Evolutionary conservation across 2,113 vertebrate species (phyloP).

Genomic region (Phylloscopus trochilus): DNA sequence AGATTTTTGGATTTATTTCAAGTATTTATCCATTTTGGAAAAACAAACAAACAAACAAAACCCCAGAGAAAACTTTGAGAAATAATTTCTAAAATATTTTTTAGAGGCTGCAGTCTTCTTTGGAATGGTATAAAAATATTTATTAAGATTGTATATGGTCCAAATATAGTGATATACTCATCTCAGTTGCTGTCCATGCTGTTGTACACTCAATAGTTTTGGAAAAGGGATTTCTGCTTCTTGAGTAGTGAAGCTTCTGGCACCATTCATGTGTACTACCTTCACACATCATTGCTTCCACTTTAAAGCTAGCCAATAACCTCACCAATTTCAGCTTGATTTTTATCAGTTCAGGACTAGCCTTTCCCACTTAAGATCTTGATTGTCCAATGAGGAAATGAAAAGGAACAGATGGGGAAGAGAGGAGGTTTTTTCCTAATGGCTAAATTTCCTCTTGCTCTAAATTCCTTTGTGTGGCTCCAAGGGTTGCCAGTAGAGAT

Average conservation of each 20-base stretch:
- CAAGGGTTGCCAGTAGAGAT: not conserved
- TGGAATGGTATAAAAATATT: not conserved
- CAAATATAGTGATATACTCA: not conserved
- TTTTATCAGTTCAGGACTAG: not conserved
- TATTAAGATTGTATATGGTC: not conserved
- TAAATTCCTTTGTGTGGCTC: not conserved
- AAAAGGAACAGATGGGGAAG: not conserved
- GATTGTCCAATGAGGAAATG: not conserved
- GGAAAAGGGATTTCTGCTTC: not conserved
- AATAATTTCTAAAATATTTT: not conserved
- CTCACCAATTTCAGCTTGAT: not conserved
- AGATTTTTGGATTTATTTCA: not conserved
- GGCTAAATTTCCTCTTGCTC: not conserved
- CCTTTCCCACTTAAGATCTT: not conserved
- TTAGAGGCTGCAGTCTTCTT: not conserved
- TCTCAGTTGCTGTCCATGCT: not conserved
- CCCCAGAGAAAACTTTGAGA: not conserved
- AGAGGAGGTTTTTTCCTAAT: not conserved
- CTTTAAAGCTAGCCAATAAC: not conserved
- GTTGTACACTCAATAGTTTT: not conserved
- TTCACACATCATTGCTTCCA: not conserved
- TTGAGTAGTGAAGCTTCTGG: not conserved
- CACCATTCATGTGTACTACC: not conserved
- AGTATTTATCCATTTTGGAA: not conserved
- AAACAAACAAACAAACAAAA: not conserved